A percentile compares a stretch with the other conserved stretches of the same genome.
phyloP scores from a whole-genome alignment of 1,140 invertebrate species.

The Cryptotermes secundus region DNA sequence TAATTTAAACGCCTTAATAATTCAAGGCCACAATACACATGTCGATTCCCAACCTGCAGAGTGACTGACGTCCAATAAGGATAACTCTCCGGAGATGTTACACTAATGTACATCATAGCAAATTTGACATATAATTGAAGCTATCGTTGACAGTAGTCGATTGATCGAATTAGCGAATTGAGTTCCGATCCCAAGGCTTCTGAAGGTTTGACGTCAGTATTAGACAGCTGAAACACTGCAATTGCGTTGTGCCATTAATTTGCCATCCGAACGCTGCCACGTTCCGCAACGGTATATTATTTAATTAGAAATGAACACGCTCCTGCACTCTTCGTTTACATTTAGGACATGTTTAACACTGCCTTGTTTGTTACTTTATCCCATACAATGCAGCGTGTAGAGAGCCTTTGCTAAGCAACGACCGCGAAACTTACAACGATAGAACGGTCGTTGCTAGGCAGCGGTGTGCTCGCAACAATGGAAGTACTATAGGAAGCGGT shows the following conservation, averaged over 20 bases:
- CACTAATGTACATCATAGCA: background rate
- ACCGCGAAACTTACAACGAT: too few species aligned
- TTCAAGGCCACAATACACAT: background rate
- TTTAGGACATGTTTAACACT: too few species aligned
- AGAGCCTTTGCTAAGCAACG: too few species aligned
- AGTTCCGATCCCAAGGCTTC: background rate
- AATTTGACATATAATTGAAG: constrained; percentile 3
- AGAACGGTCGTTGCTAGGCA: too few species aligned
- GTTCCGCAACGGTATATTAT: too few species aligned
- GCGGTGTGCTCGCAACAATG: too few species aligned
- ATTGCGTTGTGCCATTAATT: background rate
- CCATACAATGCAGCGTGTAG: too few species aligned
- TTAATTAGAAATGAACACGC: too few species aligned
- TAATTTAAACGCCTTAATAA: background rate
- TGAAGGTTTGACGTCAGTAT: background rate
- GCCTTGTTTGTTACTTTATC: too few species aligned
- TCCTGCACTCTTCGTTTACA: too few species aligned
- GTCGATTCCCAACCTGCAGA: background rate
- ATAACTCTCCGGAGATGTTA: background rate
- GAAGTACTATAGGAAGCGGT: too few species aligned
- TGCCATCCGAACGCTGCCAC: background rate
- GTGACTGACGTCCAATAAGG: background rate
- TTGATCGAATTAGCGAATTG: constrained; percentile 8
- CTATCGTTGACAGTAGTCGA: background rate
- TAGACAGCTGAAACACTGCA: background rate